Conservation (phyloP, 2,113 vertebrate species). For the Geococcyx californianus region DNA sequence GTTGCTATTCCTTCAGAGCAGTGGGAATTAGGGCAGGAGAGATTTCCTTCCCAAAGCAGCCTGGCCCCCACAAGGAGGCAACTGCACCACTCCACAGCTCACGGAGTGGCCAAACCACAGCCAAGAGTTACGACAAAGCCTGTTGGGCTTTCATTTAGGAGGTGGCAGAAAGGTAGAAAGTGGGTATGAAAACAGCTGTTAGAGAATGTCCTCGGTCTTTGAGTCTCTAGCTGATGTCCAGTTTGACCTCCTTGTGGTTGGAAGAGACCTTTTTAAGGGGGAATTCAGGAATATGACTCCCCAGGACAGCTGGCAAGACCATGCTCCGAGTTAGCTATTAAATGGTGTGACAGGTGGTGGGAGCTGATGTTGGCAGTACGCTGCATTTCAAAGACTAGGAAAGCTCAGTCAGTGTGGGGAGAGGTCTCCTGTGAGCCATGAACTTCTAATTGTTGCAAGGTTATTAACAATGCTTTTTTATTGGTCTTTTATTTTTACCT, state of each 20-base stretch:
- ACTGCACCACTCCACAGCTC: neutral
- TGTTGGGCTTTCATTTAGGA: neutral
- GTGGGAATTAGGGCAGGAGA: neutral
- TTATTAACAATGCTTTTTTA: neutral
- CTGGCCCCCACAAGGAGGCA: neutral
- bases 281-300: neutral
- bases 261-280: neutral
- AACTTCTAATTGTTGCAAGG: neutral
- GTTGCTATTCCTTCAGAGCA: neutral
- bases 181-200: neutral
- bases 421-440: neutral
- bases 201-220: neutral
- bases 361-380: neutral
- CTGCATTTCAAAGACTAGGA: neutral
- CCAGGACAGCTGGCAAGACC: neutral
- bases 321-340: neutral
- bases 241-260: neutral
- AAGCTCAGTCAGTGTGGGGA: neutral
- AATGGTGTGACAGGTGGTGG: neutral
- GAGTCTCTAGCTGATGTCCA: neutral
- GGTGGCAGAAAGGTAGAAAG: neutral
- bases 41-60: fast-evolving
- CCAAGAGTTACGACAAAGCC: neutral
- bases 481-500: neutral
- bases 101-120: fast-evolving